Base-by-base conservation (phyloP, 2,113 vertebrate genomes). In the Phodopus roborovskii region DNA sequence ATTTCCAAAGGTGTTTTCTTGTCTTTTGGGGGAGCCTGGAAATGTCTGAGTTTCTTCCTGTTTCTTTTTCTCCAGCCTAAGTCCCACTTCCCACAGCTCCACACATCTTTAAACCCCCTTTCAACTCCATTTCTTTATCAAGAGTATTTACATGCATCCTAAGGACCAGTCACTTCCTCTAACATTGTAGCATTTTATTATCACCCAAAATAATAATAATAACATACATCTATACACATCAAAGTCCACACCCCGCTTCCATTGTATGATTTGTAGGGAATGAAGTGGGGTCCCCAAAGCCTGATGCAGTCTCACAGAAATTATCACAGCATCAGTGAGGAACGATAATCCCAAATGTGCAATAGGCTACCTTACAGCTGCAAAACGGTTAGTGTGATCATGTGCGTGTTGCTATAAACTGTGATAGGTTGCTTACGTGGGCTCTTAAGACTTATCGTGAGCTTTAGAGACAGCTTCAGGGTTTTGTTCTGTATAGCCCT, bases 121-220 rank as follows among this genome's bases (percentile, higher is more conserved):
- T 33, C 93, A 58, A 74, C 45, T 77, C 30, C 60, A 84, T 91
- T 94, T 75, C 62, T 78, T 87, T 87, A n/a, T 60, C 53, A 39
- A 66, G 12, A 45, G 58, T 87, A 94, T 92, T 73, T 42, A 88
- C 88, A 50, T 64, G 9, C 12, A 53, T 81, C 68, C 66, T 88
- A 4, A 88, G 62, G 88, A 36, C 26, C 78, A 79, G 42, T 71
- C 22, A 56, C 20, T 93, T 5, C 30, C 20, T 45, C 8, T 64
- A 56, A 26, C 2, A 24, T 45, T 68, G 39, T 74, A 48, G 3
- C 24, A 26, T 53, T 94, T 94, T 84, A 68, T 66, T 30, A 71
- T 48, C 26, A n/a, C 26, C 56, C 33, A 1, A 20, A 94, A 68
- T 56, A 88, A 45, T 53, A 84, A 70, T 53, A 90, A 50, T 8